Conservation (phyloP, 23 tunicate genomes). For the Pegea sp. region DNA sequence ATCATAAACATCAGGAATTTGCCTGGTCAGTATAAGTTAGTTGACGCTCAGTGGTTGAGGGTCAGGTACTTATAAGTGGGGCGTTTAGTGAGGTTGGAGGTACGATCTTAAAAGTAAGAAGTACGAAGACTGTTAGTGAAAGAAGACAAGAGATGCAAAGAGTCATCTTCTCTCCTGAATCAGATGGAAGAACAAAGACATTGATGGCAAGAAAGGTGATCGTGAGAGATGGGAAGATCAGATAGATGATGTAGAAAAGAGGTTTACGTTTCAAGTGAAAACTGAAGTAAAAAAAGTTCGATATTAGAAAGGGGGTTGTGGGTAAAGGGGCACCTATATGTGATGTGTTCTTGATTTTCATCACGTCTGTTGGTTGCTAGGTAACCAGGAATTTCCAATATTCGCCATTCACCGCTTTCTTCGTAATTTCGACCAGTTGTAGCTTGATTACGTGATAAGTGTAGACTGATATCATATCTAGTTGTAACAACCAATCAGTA, state of each 20-base stretch:
- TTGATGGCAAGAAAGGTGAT: constrained; percentile 94
- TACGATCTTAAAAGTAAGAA: constrained; percentile 85
- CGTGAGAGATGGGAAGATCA: constrained; percentile 85
- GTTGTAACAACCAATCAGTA: no score
- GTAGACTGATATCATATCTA: no score
- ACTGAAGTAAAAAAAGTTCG: constrained; percentile 30
- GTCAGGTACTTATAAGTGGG: constrained; percentile 62
- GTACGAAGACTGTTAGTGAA: constrained; percentile 91
- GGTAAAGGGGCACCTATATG: no score
- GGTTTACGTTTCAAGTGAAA: constrained; percentile 78
- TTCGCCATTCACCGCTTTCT: constrained; percentile 95
- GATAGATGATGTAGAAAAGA: constrained; percentile 90
- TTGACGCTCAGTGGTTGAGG: no score
- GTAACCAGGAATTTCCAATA: constrained; percentile 41
- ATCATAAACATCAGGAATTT: constrained; percentile 90
- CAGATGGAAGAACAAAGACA: constrained; percentile 92
- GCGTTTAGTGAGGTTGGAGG: constrained; percentile 96
- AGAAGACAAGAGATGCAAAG: constrained; percentile 94
- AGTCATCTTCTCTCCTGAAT: constrained; percentile 98
- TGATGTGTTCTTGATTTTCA: constrained; percentile 23
- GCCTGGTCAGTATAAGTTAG: no score
- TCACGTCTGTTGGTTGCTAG: constrained; percentile 5
- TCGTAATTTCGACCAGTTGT: no score
- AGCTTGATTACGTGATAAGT: no score
- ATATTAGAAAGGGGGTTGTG: no score